phyloP scores from a whole-genome alignment of 2,888 invertebrate species.

The Agelastica alni region DNA sequence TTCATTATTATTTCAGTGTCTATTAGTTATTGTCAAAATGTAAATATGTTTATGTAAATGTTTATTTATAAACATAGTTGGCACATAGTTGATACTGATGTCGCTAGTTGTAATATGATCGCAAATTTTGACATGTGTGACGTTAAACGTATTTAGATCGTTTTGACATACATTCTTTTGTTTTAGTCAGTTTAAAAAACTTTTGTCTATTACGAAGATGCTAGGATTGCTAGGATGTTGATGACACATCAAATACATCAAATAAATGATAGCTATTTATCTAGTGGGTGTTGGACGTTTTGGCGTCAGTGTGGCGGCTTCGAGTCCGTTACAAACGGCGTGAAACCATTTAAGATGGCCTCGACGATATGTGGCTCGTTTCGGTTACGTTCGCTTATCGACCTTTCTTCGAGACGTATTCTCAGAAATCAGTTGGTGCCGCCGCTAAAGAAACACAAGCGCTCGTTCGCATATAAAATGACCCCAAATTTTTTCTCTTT shows the following conservation, averaged over 20 bases:
- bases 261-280: constrained; percentile 3
- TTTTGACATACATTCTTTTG: too few relatives aligned
- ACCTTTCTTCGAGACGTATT: background rate
- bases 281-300: constrained; percentile 7
- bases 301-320: constrained; percentile 9
- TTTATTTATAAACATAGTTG: too few relatives aligned
- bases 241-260: too few relatives aligned
- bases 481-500: background rate
- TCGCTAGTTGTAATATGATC: too few relatives aligned
- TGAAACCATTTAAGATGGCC: constrained; percentile 6
- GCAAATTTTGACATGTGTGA: too few relatives aligned
- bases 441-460: constrained; percentile 5
- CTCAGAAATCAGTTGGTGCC: constrained; percentile 4
- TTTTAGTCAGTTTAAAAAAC: too few relatives aligned
- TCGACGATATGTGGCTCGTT: background rate
- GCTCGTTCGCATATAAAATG: constrained; percentile 4
- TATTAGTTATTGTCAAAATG: too few relatives aligned
- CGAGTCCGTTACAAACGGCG: constrained; percentile 3
- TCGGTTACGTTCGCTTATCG: constrained; percentile 1
- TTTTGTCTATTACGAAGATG: too few relatives aligned
- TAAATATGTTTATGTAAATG: too few relatives aligned
- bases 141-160: too few relatives aligned
- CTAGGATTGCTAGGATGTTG: too few relatives aligned
- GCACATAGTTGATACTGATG: constrained; percentile 2
- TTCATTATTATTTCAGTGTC: too few relatives aligned